Base-by-base conservation (phyloP, 2,888 invertebrate species). In the Cantharis rufa region DNA sequence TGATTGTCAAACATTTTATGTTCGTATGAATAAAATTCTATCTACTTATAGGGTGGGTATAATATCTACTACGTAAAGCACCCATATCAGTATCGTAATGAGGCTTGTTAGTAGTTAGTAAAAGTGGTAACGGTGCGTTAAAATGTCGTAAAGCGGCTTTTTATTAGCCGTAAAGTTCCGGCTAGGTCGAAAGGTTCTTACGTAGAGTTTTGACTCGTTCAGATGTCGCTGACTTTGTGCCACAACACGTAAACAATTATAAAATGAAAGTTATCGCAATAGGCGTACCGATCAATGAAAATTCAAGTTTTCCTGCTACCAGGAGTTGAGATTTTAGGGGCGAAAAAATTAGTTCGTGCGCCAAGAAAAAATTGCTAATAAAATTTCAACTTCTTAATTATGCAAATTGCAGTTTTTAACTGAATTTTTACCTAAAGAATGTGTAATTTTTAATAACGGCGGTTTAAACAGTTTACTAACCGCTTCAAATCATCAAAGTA, bases 121-220 rank as follows among this genome's bases (percentile, higher is more conserved):
- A 86, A 86, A 87, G 87, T 87, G 86, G 86, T 86, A 86, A 87
- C 85, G 87, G 85, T 85, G 84, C 86, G 86, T 87, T 87, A 87
- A 87, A 88, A 87, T 85, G 87, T 86, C 86, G 86, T 88, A 87
- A 88, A 87, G 85, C 86, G 85, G 86, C 86, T 87, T 87, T 88
- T 88, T 88, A 88, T 87, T 86, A 86, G 86, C 85, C 86, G 86
- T 87, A 86, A 87, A 87, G 84, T 86, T 85, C 84, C 80, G 82
- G 83, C 83, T 81, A 83, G 82, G 84, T 84, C 84, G 85, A 82
- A 82, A 84, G 83, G 83, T 82, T 82, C 84, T 82, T 81, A 80
- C 77, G 75, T 80, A 79, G 77, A 76, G 80, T 48, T 81, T 83
- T 81, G 82, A 82, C 83, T 83, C 82, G 84, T 84, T 84, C 82